Conservation (phyloP, 2,113 vertebrate genomes). For the Carlito syrichta region DNA sequence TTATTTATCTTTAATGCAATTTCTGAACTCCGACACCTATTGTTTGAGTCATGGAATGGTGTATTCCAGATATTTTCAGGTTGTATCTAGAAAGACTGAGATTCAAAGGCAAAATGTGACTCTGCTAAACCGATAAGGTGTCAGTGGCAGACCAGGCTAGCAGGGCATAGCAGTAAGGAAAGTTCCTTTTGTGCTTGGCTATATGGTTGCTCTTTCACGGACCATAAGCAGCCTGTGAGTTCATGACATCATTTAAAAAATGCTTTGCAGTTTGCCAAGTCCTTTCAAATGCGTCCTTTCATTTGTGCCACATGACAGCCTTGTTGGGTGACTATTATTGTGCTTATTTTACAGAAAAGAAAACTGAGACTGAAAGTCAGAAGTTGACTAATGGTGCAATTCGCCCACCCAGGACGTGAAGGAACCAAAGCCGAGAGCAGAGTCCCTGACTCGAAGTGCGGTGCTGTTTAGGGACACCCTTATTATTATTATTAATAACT, state of each 20-base stretch:
- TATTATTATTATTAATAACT: too few species aligned
- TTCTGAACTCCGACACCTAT: neutral
- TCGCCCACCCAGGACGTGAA: neutral
- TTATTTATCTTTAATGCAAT: neutral
- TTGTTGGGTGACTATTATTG: neutral
- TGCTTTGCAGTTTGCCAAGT: neutral
- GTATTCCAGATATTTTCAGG: neutral
- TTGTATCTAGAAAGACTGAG: neutral
- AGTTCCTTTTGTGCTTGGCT: neutral
- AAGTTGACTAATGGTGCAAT: neutral
- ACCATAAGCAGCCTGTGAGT: neutral
- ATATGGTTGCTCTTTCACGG: neutral
- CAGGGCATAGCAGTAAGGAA: neutral
- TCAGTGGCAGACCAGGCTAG: neutral
- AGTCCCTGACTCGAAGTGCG: neutral
- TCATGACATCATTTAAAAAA: constrained; percentile 2
- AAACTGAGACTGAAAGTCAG: neutral
- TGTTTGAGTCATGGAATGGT: neutral
- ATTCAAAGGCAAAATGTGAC: neutral
- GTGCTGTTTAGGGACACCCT: too few species aligned
- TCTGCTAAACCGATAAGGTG: neutral
- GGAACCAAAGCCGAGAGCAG: neutral
- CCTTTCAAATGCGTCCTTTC: neutral
- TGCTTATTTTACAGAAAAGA: neutral
- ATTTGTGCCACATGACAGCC: neutral